Evolutionary conservation across 2,113 vertebrate genomes (phyloP).

Genomic region (Trochalopteron elliotii): DNA sequence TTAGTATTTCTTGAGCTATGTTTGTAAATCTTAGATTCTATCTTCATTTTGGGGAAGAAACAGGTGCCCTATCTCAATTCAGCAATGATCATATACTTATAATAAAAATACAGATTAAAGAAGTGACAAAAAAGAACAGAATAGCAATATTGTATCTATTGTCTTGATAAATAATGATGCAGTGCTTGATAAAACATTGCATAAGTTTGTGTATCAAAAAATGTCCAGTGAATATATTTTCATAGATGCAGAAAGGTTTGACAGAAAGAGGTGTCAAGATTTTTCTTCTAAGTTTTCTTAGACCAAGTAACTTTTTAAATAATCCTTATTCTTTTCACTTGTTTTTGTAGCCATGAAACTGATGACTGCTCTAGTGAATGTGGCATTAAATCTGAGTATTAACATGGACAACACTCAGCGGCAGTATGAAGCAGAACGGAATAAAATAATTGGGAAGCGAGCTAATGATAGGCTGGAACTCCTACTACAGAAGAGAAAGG

Average conservation of each 20-base stretch:
- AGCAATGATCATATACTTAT: not conserved
- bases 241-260: not conserved
- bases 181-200: not conserved
- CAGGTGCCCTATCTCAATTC: not conserved
- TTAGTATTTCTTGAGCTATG: not conserved
- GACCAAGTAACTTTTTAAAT: not conserved
- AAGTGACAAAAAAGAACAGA: not conserved
- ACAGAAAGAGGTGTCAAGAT: not conserved
- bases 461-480: conserved; percentile 95
- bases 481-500: conserved; percentile 95
- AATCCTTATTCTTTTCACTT: not conserved
- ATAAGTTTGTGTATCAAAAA: not conserved
- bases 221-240: not conserved
- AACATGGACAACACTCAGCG: conserved; percentile 99
- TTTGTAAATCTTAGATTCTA: not conserved
- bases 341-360: conserved; percentile 91
- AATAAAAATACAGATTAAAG: not conserved
- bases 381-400: conserved; percentile 98
- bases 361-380: conserved; percentile 99
- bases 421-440: conserved; percentile 95
- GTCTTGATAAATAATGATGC: not conserved
- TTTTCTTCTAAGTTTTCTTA: not conserved
- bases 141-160: not conserved
- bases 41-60: not conserved
- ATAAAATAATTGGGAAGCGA: conserved; percentile 96